phyloP scores from a whole-genome alignment of 2,797 vertebrate species.

The Ataeniobius toweri region DNA sequence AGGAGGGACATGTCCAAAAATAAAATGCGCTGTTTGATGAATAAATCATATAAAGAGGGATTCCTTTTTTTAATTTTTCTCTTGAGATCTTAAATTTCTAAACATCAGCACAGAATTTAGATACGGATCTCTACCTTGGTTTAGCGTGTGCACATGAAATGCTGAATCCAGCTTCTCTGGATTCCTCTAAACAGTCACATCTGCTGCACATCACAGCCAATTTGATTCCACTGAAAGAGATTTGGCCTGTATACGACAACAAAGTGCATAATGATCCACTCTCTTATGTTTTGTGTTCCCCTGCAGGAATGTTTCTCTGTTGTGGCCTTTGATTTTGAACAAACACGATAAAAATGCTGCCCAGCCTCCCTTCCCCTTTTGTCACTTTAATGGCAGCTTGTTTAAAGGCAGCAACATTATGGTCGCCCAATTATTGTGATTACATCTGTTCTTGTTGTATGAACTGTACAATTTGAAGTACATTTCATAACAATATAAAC shows the following conservation, averaged over 20 bases:
- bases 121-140: background rate
- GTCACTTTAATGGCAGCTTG: constrained; percentile 49
- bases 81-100: background rate
- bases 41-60: constrained; percentile 29
- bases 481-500: background rate
- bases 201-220: constrained; percentile 33
- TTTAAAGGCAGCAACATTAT: constrained; percentile 52
- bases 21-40: constrained; percentile 23
- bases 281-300: constrained; percentile 45
- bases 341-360: constrained; percentile 60
- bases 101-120: background rate
- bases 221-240: constrained; percentile 40
- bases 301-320: constrained; percentile 49
- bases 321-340: constrained; percentile 63
- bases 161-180: constrained; percentile 18
- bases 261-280: constrained; percentile 54
- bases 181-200: constrained; percentile 28
- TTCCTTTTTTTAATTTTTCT: constrained; percentile 6
- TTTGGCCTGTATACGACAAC: constrained; percentile 56
- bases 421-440: constrained; percentile 69
- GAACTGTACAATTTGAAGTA: constrained; percentile 16
- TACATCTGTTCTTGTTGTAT: constrained; percentile 46
- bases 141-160: constrained; percentile 32
- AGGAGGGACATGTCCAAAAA: constrained; percentile 14
- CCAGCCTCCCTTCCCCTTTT: constrained; percentile 44